Evolutionary conservation across 2,797 vertebrate species (phyloP).

Genomic region (Poecilia velifera): DNA sequence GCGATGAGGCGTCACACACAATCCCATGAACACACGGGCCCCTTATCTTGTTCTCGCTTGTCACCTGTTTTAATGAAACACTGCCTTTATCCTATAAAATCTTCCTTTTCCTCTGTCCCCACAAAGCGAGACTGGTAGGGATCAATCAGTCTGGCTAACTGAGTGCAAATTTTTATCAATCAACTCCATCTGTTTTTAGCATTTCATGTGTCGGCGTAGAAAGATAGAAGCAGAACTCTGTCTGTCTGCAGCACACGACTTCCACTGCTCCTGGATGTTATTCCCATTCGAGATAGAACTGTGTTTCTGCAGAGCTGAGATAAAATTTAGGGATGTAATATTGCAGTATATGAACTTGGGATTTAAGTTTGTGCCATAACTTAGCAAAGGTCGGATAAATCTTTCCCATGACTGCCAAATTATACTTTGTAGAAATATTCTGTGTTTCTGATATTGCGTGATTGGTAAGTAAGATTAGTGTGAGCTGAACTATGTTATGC

Average conservation of each 20-base stretch:
- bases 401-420: conserved; percentile 33
- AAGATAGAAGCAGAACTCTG: conserved; percentile 48
- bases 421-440: conserved; percentile 27
- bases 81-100: conserved; percentile 66
- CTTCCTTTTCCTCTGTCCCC: conserved; percentile 45
- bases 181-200: conserved; percentile 55
- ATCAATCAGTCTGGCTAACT: conserved; percentile 67
- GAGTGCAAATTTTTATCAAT: conserved; percentile 66
- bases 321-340: conserved; percentile 39
- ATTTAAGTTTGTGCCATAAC: conserved; percentile 23
- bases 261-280: conserved; percentile 52
- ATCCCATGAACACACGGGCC: conserved; percentile 48
- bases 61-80: conserved; percentile 79
- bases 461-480: conserved; percentile 34
- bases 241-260: conserved; percentile 41
- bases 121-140: conserved; percentile 64
- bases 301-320: conserved; percentile 36
- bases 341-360: conserved; percentile 23
- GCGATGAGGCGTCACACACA: conserved; percentile 61
- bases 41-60: conserved; percentile 73
- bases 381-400: conserved; percentile 34
- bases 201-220: conserved; percentile 55
- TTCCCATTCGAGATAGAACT: conserved; percentile 46
- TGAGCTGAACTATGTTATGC: conserved; percentile 37
- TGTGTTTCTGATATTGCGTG: conserved; percentile 30